These are phyloP conservation scores for Acrobasis repandana DNA, from an alignment of 2,888 invertebrate species.

Conservation along the genomic window DNA sequence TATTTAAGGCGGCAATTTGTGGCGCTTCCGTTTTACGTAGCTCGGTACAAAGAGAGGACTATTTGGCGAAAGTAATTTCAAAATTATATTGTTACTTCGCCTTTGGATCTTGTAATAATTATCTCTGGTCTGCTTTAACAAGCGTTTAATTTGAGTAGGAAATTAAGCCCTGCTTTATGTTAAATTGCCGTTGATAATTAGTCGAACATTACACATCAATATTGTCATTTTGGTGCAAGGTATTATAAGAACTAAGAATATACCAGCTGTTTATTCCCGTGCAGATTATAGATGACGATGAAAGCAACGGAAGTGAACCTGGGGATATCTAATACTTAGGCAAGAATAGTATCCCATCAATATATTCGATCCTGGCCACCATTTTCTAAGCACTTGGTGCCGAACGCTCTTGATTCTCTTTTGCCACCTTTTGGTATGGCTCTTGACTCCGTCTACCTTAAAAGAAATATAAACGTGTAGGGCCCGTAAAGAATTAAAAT, in stretches of 20 bases:
- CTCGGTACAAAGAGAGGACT: slow-evolving; percentile 61
- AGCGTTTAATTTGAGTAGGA: slow-evolving; percentile 69
- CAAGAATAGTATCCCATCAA: no score
- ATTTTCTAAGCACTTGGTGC: no score
- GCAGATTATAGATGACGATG: no score
- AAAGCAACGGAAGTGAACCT: no score
- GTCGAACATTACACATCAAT: slow-evolving; percentile 49
- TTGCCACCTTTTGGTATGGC: no score
- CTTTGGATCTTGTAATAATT: slow-evolving; percentile 74
- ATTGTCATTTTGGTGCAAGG: slow-evolving; percentile 25
- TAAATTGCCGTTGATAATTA: slow-evolving; percentile 55
- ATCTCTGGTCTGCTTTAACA: slow-evolving; percentile 72
- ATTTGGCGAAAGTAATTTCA: slow-evolving; percentile 71
- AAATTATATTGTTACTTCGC: slow-evolving; percentile 75
- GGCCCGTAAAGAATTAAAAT: background rate
- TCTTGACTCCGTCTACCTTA: no score
- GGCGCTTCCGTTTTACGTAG: slow-evolving; percentile 66
- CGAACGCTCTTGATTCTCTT: no score
- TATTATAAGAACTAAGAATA: background rate
- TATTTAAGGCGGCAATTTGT: slow-evolving; percentile 74
- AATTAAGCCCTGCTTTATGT: slow-evolving; percentile 60
- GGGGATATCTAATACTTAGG: no score
- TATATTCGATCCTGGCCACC: no score
- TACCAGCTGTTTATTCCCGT: background rate
- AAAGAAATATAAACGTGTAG: no score